Evolutionary conservation across 2,888 invertebrate genomes (phyloP).

Genomic region (Apotomis capreana): DNA sequence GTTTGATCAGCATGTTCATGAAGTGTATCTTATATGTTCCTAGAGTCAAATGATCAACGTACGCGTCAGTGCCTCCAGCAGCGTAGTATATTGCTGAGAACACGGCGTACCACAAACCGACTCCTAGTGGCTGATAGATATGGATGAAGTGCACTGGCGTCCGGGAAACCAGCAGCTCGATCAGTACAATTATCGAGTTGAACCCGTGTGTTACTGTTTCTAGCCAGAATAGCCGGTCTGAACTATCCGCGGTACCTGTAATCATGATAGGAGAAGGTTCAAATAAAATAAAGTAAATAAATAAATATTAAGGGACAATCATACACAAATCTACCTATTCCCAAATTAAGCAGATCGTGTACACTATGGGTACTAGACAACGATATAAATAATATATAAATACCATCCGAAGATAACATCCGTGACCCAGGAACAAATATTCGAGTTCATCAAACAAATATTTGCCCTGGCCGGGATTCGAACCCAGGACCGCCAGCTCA

Average conservation of each 20-base stretch:
- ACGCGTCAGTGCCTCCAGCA: constrained; percentile 86
- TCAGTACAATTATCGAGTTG: constrained; percentile 86
- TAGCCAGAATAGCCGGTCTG: constrained; percentile 33
- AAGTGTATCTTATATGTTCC: background rate
- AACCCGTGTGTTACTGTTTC: constrained; percentile 58
- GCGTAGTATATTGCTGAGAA: constrained; percentile 86
- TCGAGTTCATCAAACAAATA: too few relatives aligned
- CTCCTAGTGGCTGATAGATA: constrained; percentile 82
- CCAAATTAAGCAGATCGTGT: too few relatives aligned
- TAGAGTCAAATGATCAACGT: constrained; percentile 45
- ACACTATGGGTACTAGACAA: too few relatives aligned
- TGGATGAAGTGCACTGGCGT: constrained; percentile 74
- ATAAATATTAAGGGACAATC: too few relatives aligned
- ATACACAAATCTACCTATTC: too few relatives aligned
- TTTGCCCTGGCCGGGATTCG: too few relatives aligned
- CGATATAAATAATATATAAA: too few relatives aligned
- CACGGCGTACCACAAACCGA: constrained; percentile 84
- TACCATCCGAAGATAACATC: too few relatives aligned
- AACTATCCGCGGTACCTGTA: constrained; percentile 7
- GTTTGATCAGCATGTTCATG: too few relatives aligned
- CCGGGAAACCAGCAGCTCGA: constrained; percentile 85
- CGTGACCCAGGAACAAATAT: too few relatives aligned
- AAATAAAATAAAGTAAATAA: background rate
- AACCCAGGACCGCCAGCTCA: too few relatives aligned
- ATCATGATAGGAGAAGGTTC: background rate